phyloP scores from a whole-genome alignment of 2,797 vertebrate genomes.

The Periparus ater region DNA sequence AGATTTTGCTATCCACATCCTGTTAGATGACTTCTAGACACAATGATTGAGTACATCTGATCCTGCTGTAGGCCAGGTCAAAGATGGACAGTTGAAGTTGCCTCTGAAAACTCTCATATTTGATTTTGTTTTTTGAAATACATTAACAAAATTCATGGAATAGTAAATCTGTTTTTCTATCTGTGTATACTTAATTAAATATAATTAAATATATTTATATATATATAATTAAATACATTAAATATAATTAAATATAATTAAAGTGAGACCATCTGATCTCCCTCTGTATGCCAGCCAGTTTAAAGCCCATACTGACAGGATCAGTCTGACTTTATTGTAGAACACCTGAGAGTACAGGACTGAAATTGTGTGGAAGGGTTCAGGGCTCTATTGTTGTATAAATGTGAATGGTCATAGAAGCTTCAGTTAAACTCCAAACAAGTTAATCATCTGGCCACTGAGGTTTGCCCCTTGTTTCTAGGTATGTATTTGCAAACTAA shows the following conservation, averaged over 20 bases:
- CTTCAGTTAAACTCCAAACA: not conserved
- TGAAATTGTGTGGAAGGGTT: not conserved
- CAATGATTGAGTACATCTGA: not conserved
- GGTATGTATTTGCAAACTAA: not conserved
- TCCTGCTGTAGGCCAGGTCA: not conserved
- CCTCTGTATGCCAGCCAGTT: not conserved
- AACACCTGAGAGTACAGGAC: not conserved
- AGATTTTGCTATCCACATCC: not conserved
- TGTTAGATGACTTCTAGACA: not conserved
- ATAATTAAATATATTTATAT: no score
- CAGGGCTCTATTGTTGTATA: fast-evolving
- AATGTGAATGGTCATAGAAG: not conserved
- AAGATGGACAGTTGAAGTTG: not conserved
- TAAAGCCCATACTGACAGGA: not conserved
- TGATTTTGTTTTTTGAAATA: not conserved
- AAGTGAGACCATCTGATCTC: not conserved
- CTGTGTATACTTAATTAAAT: not conserved
- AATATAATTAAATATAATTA: not conserved
- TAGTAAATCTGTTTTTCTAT: not conserved
- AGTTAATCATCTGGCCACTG: not conserved
- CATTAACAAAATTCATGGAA: not conserved
- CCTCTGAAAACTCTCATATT: not conserved
- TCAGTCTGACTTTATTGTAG: not conserved
- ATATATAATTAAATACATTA: no score
- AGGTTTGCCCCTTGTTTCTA: not conserved